phyloP scores from a whole-genome alignment of 2,888 invertebrate species.

The Lissocephala sabroskyi region DNA sequence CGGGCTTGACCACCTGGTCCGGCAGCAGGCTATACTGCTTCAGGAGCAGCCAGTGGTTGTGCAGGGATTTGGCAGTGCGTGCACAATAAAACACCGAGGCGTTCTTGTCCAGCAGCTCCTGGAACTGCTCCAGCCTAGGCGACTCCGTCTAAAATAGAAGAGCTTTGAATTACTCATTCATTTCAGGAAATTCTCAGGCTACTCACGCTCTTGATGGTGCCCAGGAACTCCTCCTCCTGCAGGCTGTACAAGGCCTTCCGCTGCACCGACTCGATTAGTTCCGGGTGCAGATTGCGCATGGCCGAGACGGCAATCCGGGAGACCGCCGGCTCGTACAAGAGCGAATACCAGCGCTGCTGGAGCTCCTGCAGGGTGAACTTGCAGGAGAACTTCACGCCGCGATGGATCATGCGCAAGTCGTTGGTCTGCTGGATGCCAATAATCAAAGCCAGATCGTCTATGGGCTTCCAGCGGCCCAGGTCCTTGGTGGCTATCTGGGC shows the following conservation, averaged over 20 bases:
- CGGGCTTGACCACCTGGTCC: conserved; percentile 85
- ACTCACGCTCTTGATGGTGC: conserved; percentile 84
- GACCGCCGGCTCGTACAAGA: conserved; percentile 95
- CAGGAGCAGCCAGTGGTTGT: conserved; percentile 93
- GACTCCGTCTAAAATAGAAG: conserved; percentile 76
- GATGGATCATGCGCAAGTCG: conserved; percentile 86
- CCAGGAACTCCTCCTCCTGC: conserved; percentile 90
- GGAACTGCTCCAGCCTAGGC: conserved; percentile 85
- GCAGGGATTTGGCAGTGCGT: conserved; percentile 87
- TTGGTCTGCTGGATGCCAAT: conserved; percentile 94
- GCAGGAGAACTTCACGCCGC: conserved; percentile 96
- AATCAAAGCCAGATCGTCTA: conserved; percentile 95
- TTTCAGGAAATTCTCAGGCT: neutral
- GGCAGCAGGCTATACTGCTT: conserved; percentile 93
- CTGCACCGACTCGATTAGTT: conserved; percentile 88
- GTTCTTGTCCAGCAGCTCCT: conserved; percentile 87
- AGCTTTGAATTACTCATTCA: neutral
- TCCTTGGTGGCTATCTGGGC: conserved; percentile 81
- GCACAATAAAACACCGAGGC: conserved; percentile 90
- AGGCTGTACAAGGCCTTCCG: conserved; percentile 91
- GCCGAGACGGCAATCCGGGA: conserved; percentile 93
- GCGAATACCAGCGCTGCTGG: conserved; percentile 95
- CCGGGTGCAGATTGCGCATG: conserved; percentile 94
- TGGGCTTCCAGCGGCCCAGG: conserved; percentile 96
- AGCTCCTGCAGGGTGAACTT: conserved; percentile 94